Base-by-base conservation (phyloP, 2,888 invertebrate species). In the Cantharis rufa region DNA sequence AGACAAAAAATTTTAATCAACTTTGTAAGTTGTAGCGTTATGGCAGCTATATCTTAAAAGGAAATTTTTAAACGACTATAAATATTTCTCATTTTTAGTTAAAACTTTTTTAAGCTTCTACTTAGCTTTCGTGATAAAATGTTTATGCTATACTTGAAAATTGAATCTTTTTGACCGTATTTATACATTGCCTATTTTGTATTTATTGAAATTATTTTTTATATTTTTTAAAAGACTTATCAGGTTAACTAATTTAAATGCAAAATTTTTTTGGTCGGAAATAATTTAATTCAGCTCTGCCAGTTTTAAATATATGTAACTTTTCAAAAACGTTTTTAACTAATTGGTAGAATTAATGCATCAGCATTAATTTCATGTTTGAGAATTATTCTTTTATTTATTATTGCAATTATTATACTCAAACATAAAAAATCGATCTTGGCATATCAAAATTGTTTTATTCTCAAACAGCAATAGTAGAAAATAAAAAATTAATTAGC, bases 1-100 rank as follows among this genome's bases (percentile, higher is more conserved):
- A 66, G 62, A 48, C n/a, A 48, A 48, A 71, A 75, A 79, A 73
- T 79, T 79, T 79, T 79, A 78, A 78, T 78, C 76, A 76, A 76
- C 74, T 78, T 75, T 75, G 15, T 71, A 62, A 70, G 71, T 72
- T 74, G 74, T 61, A 74, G 61, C 74, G 77, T 71, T 77, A 61
- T 69, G 62, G 15, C n/a, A 69, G 21, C 73, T 73, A 71, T 66
- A 27, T 69, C 62, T 68, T 68, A 75, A 71, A 63, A 72, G 69
- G 71, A 74, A 74, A 74, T 74, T 66, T 70, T 48, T 48, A 48
- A 71, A 68, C 76, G 64, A 61, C 27, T 74, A 71, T 74, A 74
- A 77, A 77, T 77, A 77, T 75, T 75, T 32, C 62, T 62, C 71
- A 74, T 69, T 77, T 74, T 48, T 24, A 74, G 77, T 69, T 75